Evolutionary conservation across 2,113 vertebrate genomes (phyloP).

Genomic region (Oenanthe melanoleuca): DNA sequence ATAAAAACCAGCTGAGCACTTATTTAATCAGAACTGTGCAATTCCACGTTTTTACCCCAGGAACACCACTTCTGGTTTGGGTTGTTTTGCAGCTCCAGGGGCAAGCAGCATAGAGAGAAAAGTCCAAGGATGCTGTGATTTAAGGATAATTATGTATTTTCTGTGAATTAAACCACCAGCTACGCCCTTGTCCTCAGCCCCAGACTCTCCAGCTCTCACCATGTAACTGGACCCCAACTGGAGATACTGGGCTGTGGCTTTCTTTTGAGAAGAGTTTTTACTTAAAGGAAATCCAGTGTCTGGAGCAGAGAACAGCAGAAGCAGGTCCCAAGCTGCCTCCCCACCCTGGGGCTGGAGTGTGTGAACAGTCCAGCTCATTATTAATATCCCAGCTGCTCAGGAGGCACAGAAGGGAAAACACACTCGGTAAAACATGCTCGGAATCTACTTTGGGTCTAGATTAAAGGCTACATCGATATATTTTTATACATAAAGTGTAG

Average conservation of each 20-base stretch:
- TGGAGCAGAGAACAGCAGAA: background rate
- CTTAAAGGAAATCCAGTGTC: background rate
- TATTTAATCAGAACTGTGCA: background rate
- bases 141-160: background rate
- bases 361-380: background rate
- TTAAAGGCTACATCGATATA: background rate
- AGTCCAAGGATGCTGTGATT: background rate
- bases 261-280: background rate
- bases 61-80: background rate
- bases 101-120: background rate
- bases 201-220: background rate
- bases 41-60: background rate
- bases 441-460: background rate
- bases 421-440: background rate
- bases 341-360: rapidly evolving
- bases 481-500: background rate
- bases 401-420: background rate
- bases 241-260: background rate
- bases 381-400: background rate
- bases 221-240: rapidly evolving
- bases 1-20: rapidly evolving
- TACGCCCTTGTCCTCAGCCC: background rate
- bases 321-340: background rate
- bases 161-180: background rate
- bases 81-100: background rate